phyloP scores from a whole-genome alignment of 2,797 vertebrate species.

The Lerista edwardsae region DNA sequence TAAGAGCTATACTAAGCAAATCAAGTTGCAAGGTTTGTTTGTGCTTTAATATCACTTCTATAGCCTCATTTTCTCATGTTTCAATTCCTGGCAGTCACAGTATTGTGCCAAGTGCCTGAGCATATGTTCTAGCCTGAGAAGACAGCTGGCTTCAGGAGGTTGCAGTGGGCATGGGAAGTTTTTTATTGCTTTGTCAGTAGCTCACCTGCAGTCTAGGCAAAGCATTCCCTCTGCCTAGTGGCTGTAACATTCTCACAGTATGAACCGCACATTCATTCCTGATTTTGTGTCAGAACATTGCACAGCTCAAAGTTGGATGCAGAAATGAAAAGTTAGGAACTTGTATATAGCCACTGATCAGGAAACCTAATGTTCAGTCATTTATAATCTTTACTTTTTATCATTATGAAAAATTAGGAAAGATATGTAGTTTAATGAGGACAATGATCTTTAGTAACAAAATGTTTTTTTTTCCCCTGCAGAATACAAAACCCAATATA shows the following conservation, averaged over 20 bases:
- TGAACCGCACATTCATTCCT: not conserved
- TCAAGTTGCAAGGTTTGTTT: not conserved
- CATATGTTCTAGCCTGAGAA: constrained; percentile 27
- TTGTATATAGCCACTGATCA: not conserved
- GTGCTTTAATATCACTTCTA: constrained; percentile 19
- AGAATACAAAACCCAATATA: not conserved
- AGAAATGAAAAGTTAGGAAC: not conserved
- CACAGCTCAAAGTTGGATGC: not conserved
- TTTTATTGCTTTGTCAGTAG: constrained; percentile 17
- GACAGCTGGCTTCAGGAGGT: constrained; percentile 36
- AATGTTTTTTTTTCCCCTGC: too few relatives aligned
- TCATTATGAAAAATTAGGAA: not conserved
- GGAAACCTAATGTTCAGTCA: not conserved
- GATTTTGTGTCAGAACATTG: not conserved
- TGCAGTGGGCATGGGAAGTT: not conserved
- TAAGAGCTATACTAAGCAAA: not conserved
- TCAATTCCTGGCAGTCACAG: constrained; percentile 6
- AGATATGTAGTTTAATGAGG: not conserved
- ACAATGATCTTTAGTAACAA: not conserved
- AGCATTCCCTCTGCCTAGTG: constrained; percentile 14
- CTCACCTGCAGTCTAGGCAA: constrained; percentile 33
- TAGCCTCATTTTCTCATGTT: constrained; percentile 15
- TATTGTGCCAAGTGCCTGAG: not conserved
- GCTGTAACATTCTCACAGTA: constrained; percentile 40
- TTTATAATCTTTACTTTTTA: not conserved